Base-by-base conservation (phyloP, 2,113 vertebrate species). In the Cyphomyrus discorhynchus region DNA sequence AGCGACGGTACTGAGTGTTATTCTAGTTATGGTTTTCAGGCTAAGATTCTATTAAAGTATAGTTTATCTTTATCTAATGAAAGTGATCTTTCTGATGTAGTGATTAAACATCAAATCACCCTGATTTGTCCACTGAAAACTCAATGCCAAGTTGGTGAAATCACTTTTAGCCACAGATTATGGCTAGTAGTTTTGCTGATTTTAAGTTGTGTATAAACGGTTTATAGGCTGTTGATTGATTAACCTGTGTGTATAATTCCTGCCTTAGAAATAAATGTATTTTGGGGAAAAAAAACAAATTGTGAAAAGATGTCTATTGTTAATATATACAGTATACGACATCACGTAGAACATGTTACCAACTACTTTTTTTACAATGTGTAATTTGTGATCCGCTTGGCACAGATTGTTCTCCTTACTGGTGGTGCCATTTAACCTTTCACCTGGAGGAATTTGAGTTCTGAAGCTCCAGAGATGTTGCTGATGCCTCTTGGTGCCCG, bases 191-290 rank as follows among this genome's bases (percentile, higher is more conserved):
- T 56, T 53, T 53, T 31, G n/a, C 19, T 87, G 49, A 39, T 52
- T 42, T 39, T 53, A 53, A 17, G 13, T 53, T 80, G 35, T 88
- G 35, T 52, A 31, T 39, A 80, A 80, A 50, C 77, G 66, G 66
- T 80, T 89, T 31, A 83, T 52, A 56, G 27, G 31, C 24, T 52
- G 58, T 80, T 50, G 46, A 86, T 27, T 90, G 19, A 39, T 27
- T 88, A 31, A 9, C 85, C 45, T 62, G 15, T 77, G 21, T 77
- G 47, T 77, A 52, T 87, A 66, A 42, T 87, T 87, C 62, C 50
- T 86, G 66, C 31, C 56, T 87, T 87, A 87, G 45, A 56, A 90
- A 80, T 88, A 77, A 87, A 90, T 87, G 58, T 88, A 87, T 87
- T 80, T 88, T 86, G 15, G 85, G 50, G 3, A 42, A 7, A 77